Base-by-base conservation (phyloP, 2,888 invertebrate genomes). In the Zaprionus obscuricornis region DNA sequence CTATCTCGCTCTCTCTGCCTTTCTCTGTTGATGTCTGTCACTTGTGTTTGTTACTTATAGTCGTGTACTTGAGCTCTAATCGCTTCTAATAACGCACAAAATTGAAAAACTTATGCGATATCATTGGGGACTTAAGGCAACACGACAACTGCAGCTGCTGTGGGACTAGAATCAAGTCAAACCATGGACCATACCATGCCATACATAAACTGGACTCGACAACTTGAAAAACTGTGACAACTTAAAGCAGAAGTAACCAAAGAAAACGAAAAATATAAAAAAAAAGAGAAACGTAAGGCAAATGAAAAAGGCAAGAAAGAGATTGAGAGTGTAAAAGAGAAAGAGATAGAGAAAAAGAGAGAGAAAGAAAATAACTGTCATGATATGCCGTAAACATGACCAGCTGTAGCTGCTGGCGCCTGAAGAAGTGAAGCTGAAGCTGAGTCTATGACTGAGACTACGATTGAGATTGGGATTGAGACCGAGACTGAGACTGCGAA, bases 21-120 rank as follows among this genome's bases (percentile, higher is more conserved):
- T n/a, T 7, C 14, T 7, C n/a, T n/a, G n/a, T n/a, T n/a, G n/a
- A n/a, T n/a, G n/a, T n/a, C n/a, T n/a, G n/a, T n/a, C n/a, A n/a
- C n/a, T n/a, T n/a, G n/a, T 14, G 34, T 34, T n/a, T 5, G 20
- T 34, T 57, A 16, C 17, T 34, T 26, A 33, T 36, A 39, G 50
- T 51, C 39, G 27, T 33, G 56, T 50, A 52, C 52, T 57, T 26
- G 37, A 52, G 69, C 83, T 85, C 88, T 89, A 88, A 88, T 89
- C 89, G 86, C 87, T 88, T 87, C 89, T 86, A 88, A 89, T 88
- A 88, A 88, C 84, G 85, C 85, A 85, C 79, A 76, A 87, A 86
- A 88, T 87, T 87, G 87, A 86, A 88, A 85, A 88, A 88, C 88
- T 88, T 88, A 85, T 88, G 86, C 86, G 76, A 83, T 87, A 78